Percentiles rank a stretch among this genome's conserved stretches.
These are phyloP conservation scores for Zosterops pallidus DNA, from an alignment of 2,113 vertebrate genomes.

Conservation along the genomic window DNA sequence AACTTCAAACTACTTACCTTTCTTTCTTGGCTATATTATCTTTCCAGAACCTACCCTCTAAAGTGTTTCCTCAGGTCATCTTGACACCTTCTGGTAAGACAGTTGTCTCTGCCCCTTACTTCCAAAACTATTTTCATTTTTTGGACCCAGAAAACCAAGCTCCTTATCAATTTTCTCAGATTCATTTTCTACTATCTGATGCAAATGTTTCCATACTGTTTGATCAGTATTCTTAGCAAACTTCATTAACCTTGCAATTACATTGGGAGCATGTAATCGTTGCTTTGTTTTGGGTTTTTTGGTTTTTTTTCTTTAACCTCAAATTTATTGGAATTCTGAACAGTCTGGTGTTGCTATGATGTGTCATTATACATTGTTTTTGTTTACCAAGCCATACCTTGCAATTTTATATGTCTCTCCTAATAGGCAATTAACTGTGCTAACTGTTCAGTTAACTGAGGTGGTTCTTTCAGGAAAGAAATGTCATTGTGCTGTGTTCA, in stretches of 20 bases:
- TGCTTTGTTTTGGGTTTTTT: background rate
- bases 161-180: background rate
- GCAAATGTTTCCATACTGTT: background rate
- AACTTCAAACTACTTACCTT: background rate
- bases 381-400: background rate
- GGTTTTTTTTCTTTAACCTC: background rate
- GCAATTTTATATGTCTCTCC: background rate
- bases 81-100: background rate
- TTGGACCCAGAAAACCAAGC: background rate
- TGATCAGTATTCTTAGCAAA: background rate
- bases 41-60: background rate
- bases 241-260: background rate
- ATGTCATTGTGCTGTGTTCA: background rate
- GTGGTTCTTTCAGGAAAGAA: background rate
- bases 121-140: background rate
- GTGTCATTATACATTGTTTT: background rate
- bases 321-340: background rate
- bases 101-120: background rate
- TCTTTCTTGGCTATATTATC: background rate
- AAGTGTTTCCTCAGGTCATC: background rate
- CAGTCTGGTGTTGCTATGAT: background rate
- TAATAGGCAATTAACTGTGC: background rate
- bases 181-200: background rate
- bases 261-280: background rate
- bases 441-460: background rate